A percentile compares a stretch with the other conserved stretches of the same genome.
Conservation (phyloP, 2,113 vertebrate genomes). For the Pollachius pollachius region DNA sequence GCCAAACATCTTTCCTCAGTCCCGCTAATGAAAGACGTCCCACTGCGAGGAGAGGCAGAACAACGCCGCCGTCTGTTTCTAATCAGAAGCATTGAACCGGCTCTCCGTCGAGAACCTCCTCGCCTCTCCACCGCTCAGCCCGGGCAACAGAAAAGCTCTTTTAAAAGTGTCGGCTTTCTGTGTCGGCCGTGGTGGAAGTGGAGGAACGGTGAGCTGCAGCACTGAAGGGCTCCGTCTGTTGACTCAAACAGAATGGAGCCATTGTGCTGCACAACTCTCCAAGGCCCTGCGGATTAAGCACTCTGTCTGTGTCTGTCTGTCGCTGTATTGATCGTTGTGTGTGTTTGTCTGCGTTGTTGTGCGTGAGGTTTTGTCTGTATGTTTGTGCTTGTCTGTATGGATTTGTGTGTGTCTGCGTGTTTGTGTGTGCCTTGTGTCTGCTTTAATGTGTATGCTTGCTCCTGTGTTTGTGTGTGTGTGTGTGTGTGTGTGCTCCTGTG, state of each 20-base stretch:
- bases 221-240: neutral
- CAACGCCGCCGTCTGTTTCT: too few species aligned
- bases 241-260: slow-evolving; percentile 11
- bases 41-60: too few species aligned
- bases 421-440: too few species aligned
- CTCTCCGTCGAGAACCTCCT: slow-evolving; percentile 1
- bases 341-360: neutral
- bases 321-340: neutral
- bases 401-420: too few species aligned
- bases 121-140: slow-evolving; percentile 8
- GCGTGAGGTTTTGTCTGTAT: too few species aligned
- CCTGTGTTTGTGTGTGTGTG: slow-evolving; percentile 14
- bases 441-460: neutral
- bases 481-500: neutral
- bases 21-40: too few species aligned
- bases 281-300: slow-evolving; percentile 5
- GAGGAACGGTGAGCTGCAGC: neutral
- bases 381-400: slow-evolving; percentile 3
- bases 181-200: neutral
- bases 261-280: slow-evolving; percentile 9
- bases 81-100: neutral
- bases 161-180: neutral
- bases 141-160: neutral
- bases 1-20: too few species aligned
- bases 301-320: slow-evolving; percentile 13